Base-by-base conservation (phyloP, 1,140 invertebrate species). In the Drosophila varians region DNA sequence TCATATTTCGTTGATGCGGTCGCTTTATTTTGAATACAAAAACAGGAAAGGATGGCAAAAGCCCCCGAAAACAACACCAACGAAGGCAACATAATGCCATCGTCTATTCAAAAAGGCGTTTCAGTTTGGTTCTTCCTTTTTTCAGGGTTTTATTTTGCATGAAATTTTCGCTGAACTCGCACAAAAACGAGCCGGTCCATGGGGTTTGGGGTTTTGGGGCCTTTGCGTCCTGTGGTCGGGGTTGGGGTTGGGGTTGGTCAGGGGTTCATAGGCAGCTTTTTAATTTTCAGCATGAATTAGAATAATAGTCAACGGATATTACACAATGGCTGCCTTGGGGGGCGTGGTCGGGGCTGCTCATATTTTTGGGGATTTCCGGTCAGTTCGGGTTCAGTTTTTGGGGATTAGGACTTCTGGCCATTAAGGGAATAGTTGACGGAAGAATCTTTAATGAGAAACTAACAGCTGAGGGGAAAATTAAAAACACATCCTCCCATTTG, bases 241-340 rank as follows among this genome's bases (percentile, higher is more conserved):
- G 40, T 8, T 4, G 9, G 42, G 16, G 7, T 65, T 51, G 23
- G 62, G 60, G 60, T 16, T 61, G 60, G 46, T 36, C 51, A 72
- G 47, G 23, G 68, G 45, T 36, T 57, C 52, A 74, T 74, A 74
- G 72, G 72, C 71, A 74, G 71, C 73, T 75, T 75, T 75, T 75
- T 75, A 75, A 75, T 75, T 75, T 74, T 75, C 54, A 57, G 73
- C 62, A 74, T 75, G 73, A 75, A 74, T 75, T 75, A 75, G 73
- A 75, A 75, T 68, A 75, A 75, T 74, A 75, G 73, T 74, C 71
- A 74, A 74, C 72, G 71, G 61, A 74, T 74, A 74, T 74, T 74
- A 74, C 58, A 74, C 69, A 74, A 74, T 74, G 58, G 36, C 23
- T 40, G 65, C 12, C 65, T 16, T 9, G 12, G 26, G 19, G 34